Conservation (phyloP, 2,113 vertebrate genomes). For the Oophaga pumilio region DNA sequence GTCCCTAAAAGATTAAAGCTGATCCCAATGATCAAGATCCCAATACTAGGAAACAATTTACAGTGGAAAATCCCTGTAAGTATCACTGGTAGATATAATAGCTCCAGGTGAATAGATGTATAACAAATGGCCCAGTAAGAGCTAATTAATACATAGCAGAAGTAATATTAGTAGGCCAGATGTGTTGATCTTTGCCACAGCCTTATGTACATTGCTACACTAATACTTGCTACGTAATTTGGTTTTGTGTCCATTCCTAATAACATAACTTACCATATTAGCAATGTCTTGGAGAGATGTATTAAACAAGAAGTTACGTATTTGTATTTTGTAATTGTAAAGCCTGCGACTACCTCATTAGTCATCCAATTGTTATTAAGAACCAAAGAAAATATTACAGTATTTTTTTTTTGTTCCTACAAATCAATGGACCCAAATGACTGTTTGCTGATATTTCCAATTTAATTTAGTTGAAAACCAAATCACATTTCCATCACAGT, state of each 20-base stretch:
- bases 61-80: too few species aligned
- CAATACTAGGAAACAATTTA: too few species aligned
- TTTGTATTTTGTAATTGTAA: neutral
- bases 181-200: too few species aligned
- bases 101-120: too few species aligned
- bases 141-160: too few species aligned
- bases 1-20: too few species aligned
- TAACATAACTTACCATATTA: neutral
- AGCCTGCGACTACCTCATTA: neutral
- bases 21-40: too few species aligned
- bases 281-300: neutral
- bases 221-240: neutral
- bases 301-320: neutral
- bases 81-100: too few species aligned
- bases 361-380: neutral
- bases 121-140: too few species aligned
- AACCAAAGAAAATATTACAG: neutral
- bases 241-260: neutral
- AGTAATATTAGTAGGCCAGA: too few species aligned
- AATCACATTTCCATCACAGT: conserved; percentile 64
- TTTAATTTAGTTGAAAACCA: conserved; percentile 55
- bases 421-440: conserved; percentile 34
- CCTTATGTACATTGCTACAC: neutral
- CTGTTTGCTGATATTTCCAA: conserved; percentile 40
- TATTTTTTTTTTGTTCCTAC: neutral